A percentile compares a stretch with the other conserved stretches of the same genome.
These are phyloP conservation scores for Ondatra zibethicus DNA, from an alignment of 2,113 vertebrate species.

Conservation along the genomic window DNA sequence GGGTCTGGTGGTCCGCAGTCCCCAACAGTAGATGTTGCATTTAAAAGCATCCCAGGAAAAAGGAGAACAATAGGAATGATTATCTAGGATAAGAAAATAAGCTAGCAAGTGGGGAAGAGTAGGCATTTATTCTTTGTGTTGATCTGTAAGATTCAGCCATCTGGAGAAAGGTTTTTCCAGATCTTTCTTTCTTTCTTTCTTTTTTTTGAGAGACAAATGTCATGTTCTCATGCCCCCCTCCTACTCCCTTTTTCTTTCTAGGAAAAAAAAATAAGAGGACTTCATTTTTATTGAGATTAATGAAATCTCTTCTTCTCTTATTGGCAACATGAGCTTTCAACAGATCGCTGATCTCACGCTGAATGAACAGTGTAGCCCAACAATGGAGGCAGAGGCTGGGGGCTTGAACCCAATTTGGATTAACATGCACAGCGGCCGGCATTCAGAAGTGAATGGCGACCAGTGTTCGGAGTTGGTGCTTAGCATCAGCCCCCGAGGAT, in stretches of 20 bases:
- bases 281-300: slow-evolving; percentile 84
- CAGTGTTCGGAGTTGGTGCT: neutral
- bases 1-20: no score
- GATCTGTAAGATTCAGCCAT: slow-evolving; percentile 74
- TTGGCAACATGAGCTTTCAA: slow-evolving; percentile 78
- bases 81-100: slow-evolving; percentile 52
- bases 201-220: slow-evolving; percentile 67
- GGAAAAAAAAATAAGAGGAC: slow-evolving; percentile 69
- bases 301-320: slow-evolving; percentile 83
- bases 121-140: slow-evolving; percentile 78
- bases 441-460: neutral
- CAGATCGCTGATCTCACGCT: slow-evolving; percentile 77
- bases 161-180: slow-evolving; percentile 70
- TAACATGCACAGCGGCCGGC: neutral
- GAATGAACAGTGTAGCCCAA: slow-evolving; percentile 79
- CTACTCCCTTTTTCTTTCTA: slow-evolving; percentile 2
- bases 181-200: neutral
- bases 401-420: slow-evolving; percentile 83
- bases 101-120: slow-evolving; percentile 68
- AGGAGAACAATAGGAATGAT: slow-evolving; percentile 40
- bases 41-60: neutral
- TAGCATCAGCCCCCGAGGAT: neutral
- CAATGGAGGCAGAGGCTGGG: slow-evolving; percentile 63
- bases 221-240: slow-evolving; percentile 64
- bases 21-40: neutral